phyloP scores from a whole-genome alignment of 2,113 vertebrate species.

The Dascyllus trimaculatus region DNA sequence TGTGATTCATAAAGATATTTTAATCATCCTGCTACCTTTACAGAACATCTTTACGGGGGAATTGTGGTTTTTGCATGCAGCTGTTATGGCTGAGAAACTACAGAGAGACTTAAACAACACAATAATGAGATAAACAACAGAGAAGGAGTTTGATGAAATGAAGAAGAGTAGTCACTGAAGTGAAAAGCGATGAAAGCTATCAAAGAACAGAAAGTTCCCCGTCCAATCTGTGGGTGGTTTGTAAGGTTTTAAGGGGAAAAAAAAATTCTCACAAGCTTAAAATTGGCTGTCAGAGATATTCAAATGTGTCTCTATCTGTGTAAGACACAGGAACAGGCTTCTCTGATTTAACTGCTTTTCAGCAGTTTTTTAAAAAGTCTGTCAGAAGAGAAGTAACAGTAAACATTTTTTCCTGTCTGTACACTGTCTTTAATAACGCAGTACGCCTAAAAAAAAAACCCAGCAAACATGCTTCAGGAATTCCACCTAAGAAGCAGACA shows the following conservation, averaged over 20 bases:
- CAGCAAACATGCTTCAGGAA: not conserved
- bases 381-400: constrained; percentile 10
- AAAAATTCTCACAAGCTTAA: not conserved
- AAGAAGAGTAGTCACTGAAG: constrained; percentile 22
- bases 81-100: constrained; percentile 9
- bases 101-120: constrained; percentile 1
- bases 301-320: constrained; percentile 47
- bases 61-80: not conserved
- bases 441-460: not conserved
- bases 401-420: not conserved
- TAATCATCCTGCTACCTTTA: constrained; percentile 22
- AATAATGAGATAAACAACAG: constrained; percentile 18
- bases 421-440: constrained; percentile 2
- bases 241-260: not conserved
- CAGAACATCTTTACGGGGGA: not conserved
- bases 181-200: constrained; percentile 43
- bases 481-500: constrained; percentile 12
- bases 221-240: constrained; percentile 1
- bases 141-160: constrained; percentile 33
- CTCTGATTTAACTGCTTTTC: constrained; percentile 11
- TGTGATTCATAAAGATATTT: constrained; percentile 29
- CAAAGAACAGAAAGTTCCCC: constrained; percentile 49
- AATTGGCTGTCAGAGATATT: constrained; percentile 54
- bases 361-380: not conserved
- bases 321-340: constrained; percentile 34